Base-by-base conservation (phyloP, 2,797 vertebrate species). In the Oophaga sylvatica region DNA sequence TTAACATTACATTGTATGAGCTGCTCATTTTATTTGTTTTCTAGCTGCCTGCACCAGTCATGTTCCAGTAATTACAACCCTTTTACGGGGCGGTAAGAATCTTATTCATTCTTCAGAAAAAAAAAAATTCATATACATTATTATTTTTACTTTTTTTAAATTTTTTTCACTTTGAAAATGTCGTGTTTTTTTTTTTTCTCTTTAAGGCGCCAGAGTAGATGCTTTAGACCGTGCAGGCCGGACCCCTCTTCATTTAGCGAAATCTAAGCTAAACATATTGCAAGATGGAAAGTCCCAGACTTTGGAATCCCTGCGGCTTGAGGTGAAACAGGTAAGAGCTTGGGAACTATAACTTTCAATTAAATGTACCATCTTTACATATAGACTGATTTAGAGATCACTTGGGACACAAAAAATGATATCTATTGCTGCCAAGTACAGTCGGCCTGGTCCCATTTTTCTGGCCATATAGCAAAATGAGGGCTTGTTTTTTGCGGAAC, bases 11-110 rank as follows among this genome's bases (percentile, higher is more conserved):
- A 59, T 1, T 19, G 73, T 48, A 53, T 53, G 48, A 53, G 48
- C 11, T 81, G 63, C n/a, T 53, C 2, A 19, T 68, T 31, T 70
- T 12, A 65, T 87, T 45, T 85, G 26, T 53, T 94, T 86, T 93
- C 91, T 94, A 99, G 98, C 98, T 93, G 98, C 98, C 94, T 99
- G 98, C 92, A 99, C 98, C 13, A 99, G 99, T 93, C 98, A 99
- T 0, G 97, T 99, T 93, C 97, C 98, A 90, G 98, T 99, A 88
- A 99, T 99, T 95, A 99, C 98, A 91, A 99, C 95, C 0, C 94
- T 99, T 93, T 95, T 99, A 20, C 96, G 97, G 87, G 97, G 97
- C 97, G 98, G 98, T 99, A 94, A 92, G 95, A 13, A 63, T 83
- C 85, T 9, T 56, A 60, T 75, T 41, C 0, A 35, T 41, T 60